Base-by-base conservation (phyloP, 2,113 vertebrate genomes). In the Sarotherodon lohbergeri region DNA sequence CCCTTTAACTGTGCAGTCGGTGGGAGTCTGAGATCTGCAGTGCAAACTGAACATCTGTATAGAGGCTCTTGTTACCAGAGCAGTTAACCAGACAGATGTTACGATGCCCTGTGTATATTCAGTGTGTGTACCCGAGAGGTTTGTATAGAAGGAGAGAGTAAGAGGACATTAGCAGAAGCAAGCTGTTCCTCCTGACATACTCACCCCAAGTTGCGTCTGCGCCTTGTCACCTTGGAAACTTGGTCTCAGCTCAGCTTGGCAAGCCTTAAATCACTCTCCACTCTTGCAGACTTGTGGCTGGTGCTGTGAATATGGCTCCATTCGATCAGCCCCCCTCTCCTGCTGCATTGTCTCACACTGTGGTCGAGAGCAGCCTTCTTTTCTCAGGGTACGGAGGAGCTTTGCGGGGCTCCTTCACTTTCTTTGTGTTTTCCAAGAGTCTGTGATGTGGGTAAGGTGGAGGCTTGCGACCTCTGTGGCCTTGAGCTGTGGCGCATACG, bases 361-460 rank as follows among this genome's bases (percentile, higher is more conserved):
- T 96, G 82, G 97, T 97, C 4, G 96, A 97, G 89, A 96, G 96
- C 92, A 96, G 93, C 92, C 86, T 95, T 46, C 93, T 93, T 81
- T 95, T 96, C 90, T 94, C 95, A 3, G 95, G 95, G 82, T 96
- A 96, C 3, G 96, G 96, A 34, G 95, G 95, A 84, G 91, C 91
- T 89, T 95, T 94, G 71, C 94, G 88, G 66, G 93, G 85, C 52
- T 95, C 94, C 81, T 91, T 95, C 14, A 6, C 91, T 88, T 92
- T 93, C 89, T 93, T 93, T 4, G 56, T 76, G 46, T 79, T 86
- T 17, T 92, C 93, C 1, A 83, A 85, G 46, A 86, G 86, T 57
- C 82, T 88, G 41, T 94, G 66, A 46, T 95, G 95, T 1, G 96
- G 96, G 86, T 96, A 97, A 2, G 95, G 96, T 3, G 96, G 97